phyloP scores from a whole-genome alignment of 2,888 invertebrate genomes.

The Platynereis dumerilii region DNA sequence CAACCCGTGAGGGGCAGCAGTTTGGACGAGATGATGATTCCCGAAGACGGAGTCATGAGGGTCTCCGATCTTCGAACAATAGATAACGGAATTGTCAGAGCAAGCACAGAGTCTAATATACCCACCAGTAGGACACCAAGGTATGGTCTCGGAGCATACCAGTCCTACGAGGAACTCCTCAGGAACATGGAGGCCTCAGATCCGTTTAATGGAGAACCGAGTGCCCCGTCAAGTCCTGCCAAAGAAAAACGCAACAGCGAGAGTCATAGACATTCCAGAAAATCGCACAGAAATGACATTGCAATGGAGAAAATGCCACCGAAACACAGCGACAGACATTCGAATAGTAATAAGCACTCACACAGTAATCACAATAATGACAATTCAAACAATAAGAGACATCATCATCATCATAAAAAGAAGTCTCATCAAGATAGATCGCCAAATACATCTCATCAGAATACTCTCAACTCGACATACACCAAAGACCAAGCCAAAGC shows the following conservation, averaged over 20 bases:
- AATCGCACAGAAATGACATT: neutral
- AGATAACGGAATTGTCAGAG: too few relatives aligned
- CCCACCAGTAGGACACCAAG: constrained; percentile 8
- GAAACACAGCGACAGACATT: neutral
- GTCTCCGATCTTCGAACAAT: too few relatives aligned
- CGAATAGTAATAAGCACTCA: neutral
- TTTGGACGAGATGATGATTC: too few relatives aligned
- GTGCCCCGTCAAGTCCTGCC: neutral
- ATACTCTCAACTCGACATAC: neutral
- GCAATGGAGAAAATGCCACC: neutral
- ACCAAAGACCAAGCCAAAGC: neutral
- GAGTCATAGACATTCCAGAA: neutral
- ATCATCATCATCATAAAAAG: neutral
- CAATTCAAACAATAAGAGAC: neutral
- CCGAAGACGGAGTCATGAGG: too few relatives aligned
- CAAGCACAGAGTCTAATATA: too few relatives aligned
- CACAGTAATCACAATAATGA: neutral
- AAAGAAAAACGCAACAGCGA: neutral
- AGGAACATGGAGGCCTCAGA: constrained; percentile 10
- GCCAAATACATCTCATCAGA: neutral
- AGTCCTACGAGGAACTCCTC: constrained; percentile 17
- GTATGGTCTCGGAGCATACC: constrained; percentile 9
- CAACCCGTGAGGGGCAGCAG: too few relatives aligned
- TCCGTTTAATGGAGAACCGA: constrained; percentile 7
- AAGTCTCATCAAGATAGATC: neutral